Conservation (phyloP, 2,888 invertebrate genomes). For the Mimachlamys varia region DNA sequence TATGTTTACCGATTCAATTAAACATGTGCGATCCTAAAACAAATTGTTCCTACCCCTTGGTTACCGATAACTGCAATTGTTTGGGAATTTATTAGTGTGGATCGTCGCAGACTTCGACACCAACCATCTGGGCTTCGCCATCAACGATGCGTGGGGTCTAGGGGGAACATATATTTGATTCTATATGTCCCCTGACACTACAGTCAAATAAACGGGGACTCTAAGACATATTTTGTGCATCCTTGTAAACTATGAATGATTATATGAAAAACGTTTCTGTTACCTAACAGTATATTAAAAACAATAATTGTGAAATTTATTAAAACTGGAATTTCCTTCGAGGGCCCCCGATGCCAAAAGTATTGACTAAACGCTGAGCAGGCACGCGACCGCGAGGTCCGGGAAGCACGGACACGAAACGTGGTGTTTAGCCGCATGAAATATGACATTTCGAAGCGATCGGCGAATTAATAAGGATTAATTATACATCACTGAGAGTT, state of each 20-base stretch:
- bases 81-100: conserved; percentile 47
- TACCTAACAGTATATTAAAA: background rate
- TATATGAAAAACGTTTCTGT: too few relatives aligned
- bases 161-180: background rate
- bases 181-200: background rate
- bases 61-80: conserved; percentile 46
- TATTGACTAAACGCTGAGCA: conserved; percentile 5
- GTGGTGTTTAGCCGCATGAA: conserved; percentile 37
- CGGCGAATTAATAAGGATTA: conserved; percentile 36
- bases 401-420: conserved; percentile 4
- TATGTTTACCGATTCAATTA: conserved; percentile 47
- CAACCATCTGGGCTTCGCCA: conserved; percentile 44
- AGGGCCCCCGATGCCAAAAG: background rate
- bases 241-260: too few relatives aligned
- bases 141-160: conserved; percentile 14
- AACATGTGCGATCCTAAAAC: conserved; percentile 42
- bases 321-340: background rate
- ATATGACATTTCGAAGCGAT: conserved; percentile 39
- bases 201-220: background rate
- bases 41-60: conserved; percentile 44
- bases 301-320: background rate
- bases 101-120: conserved; percentile 43
- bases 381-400: conserved; percentile 21
- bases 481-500: background rate
- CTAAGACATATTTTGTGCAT: background rate